phyloP scores from a whole-genome alignment of 2,113 vertebrate genomes.

The Embiotoca jacksoni region DNA sequence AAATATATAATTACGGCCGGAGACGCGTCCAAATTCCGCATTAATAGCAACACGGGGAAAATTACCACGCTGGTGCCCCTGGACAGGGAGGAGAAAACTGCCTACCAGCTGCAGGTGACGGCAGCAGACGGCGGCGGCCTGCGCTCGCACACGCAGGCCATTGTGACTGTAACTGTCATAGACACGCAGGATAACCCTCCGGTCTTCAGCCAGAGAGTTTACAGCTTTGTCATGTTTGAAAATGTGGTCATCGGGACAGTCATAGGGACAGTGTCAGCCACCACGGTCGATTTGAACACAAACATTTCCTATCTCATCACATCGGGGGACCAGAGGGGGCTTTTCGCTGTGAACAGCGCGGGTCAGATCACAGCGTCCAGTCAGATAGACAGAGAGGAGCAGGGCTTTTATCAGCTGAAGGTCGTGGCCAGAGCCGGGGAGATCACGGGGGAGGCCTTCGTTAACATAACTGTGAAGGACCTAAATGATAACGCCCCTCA shows the following conservation, averaged over 20 bases:
- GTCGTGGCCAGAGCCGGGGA: constrained; percentile 93
- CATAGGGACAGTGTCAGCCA: constrained; percentile 93
- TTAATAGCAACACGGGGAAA: constrained; percentile 89
- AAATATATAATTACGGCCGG: constrained; percentile 93
- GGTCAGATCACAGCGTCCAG: constrained; percentile 92
- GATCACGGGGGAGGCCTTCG: constrained; percentile 91
- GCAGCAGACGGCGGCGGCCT: constrained; percentile 92
- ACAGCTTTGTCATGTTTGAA: constrained; percentile 98
- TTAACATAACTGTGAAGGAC: constrained; percentile 96
- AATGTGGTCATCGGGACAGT: constrained; percentile 90
- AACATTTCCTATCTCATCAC: constrained; percentile 97
- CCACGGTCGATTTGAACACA: constrained; percentile 92
- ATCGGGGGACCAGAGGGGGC: constrained; percentile 91
- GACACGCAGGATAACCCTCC: constrained; percentile 97
- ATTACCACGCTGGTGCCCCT: constrained; percentile 91
- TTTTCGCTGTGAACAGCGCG: constrained; percentile 87
- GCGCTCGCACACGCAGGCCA: constrained; percentile 90
- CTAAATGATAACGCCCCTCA: constrained; percentile 96
- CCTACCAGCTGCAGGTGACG: constrained; percentile 93
- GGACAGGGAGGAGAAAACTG: constrained; percentile 94
- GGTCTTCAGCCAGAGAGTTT: constrained; percentile 90
- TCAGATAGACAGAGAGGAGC: constrained; percentile 94
- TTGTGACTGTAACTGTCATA: constrained; percentile 95
- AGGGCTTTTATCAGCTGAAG: constrained; percentile 93
- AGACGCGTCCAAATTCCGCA: constrained; percentile 91